These are phyloP conservation scores for Marronus borbonicus DNA, from an alignment of 2,888 invertebrate genomes.

Conservation along the genomic window DNA sequence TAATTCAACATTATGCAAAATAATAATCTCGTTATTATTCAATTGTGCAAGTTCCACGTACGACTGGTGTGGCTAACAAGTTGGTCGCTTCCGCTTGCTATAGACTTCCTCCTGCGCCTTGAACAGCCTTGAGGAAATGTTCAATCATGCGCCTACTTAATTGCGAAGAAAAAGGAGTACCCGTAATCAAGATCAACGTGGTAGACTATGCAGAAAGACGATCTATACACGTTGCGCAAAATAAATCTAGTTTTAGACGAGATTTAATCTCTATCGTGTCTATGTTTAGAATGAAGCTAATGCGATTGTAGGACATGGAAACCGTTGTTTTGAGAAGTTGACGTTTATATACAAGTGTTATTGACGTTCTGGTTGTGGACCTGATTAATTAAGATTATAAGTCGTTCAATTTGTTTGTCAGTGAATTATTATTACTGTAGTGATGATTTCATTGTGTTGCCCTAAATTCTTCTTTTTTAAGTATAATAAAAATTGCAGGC, in stretches of 20 bases:
- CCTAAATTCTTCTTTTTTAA: too few species aligned
- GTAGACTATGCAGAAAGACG: background rate
- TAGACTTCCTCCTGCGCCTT: conserved; percentile 32
- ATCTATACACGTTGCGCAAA: background rate
- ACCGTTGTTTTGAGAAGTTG: conserved; percentile 7
- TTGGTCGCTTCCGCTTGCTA: conserved; percentile 29
- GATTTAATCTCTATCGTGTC: too few species aligned
- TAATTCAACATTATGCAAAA: conserved; percentile 35
- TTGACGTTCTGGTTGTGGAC: background rate
- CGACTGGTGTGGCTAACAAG: conserved; percentile 16
- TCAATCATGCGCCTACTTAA: conserved; percentile 27
- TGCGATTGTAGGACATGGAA: background rate
- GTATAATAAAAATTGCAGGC: too few species aligned
- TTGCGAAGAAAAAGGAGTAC: background rate
- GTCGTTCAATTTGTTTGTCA: too few species aligned
- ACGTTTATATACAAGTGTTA: background rate
- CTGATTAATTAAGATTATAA: too few species aligned
- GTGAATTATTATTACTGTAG: too few species aligned
- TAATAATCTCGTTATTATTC: conserved; percentile 40
- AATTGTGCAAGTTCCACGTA: conserved; percentile 32
- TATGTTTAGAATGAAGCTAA: background rate
- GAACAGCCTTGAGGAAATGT: conserved; percentile 21
- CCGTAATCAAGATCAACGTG: conserved; percentile 37
- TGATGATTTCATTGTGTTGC: too few species aligned
- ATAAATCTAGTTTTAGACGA: background rate